Conservation (phyloP, 2,797 vertebrate genomes). For the Esox lucius region DNA sequence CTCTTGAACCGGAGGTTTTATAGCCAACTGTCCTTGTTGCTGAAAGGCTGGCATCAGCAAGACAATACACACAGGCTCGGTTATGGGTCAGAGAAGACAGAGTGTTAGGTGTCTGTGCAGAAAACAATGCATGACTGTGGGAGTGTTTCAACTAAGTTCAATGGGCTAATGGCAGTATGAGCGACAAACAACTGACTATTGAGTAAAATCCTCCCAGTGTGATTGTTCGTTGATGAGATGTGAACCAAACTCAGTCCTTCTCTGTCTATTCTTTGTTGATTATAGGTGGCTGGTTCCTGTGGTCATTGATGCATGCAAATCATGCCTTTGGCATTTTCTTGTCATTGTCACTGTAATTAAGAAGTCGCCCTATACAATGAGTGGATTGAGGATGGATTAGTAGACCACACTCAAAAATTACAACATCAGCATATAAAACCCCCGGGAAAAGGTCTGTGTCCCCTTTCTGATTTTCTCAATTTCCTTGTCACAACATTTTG, state of each 20-base stretch:
- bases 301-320: slow-evolving; percentile 38
- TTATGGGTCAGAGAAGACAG: slow-evolving; percentile 33
- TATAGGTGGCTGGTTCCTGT: slow-evolving; percentile 34
- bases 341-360: slow-evolving; percentile 27
- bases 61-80: slow-evolving; percentile 26
- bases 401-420: too few species aligned
- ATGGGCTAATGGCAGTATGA: slow-evolving; percentile 35
- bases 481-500: too few species aligned
- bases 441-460: too few species aligned
- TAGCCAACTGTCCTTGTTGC: slow-evolving; percentile 21
- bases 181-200: slow-evolving; percentile 26
- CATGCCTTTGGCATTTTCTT: slow-evolving; percentile 27
- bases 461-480: too few species aligned
- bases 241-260: slow-evolving; percentile 24
- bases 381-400: slow-evolving; percentile 23
- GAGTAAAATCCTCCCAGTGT: slow-evolving; percentile 1
- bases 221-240: slow-evolving; percentile 14
- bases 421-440: too few species aligned
- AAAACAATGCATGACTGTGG: slow-evolving; percentile 35
- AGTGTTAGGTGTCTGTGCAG: slow-evolving; percentile 41
- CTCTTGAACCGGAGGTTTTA: slow-evolving; percentile 37
- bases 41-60: slow-evolving; percentile 13
- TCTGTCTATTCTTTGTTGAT: slow-evolving; percentile 40
- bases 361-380: slow-evolving; percentile 20
- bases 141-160: slow-evolving; percentile 32